phyloP scores from a whole-genome alignment of 2,888 invertebrate species.

The Drosophila neutralis region DNA sequence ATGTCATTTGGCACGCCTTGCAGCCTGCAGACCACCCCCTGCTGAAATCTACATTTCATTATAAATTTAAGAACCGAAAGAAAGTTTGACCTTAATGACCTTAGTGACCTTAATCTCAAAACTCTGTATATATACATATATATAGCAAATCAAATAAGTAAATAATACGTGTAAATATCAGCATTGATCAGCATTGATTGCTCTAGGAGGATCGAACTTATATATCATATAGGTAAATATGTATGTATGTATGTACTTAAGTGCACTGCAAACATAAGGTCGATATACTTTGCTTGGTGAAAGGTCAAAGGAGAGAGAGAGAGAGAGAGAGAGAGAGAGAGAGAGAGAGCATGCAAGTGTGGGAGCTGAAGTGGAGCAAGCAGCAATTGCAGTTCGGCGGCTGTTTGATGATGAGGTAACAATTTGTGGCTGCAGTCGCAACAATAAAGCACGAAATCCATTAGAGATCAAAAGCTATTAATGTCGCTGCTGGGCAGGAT shows the following conservation, averaged over 20 bases:
- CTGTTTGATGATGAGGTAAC: constrained; percentile 35
- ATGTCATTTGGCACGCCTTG: too few relatives aligned
- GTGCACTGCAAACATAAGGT: background rate
- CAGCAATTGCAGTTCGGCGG: constrained; percentile 24
- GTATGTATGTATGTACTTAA: background rate
- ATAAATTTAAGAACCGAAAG: background rate
- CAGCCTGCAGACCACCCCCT: too few relatives aligned
- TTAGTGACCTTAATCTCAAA: background rate
- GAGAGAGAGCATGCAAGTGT: constrained; percentile 1
- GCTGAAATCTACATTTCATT: background rate
- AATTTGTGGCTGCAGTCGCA: constrained; percentile 33
- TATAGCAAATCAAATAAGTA: background rate
- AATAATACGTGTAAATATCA: background rate
- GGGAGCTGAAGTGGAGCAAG: background rate
- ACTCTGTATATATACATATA: background rate
- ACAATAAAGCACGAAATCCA: constrained; percentile 66
- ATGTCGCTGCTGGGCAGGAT: constrained; percentile 27
- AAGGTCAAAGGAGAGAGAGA: background rate
- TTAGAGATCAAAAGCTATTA: constrained; percentile 69
- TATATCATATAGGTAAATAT: background rate
- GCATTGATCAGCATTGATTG: background rate
- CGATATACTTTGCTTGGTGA: background rate
- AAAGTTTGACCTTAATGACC: background rate
- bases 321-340: background rate
- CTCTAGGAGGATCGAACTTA: background rate